Evolutionary conservation across 1,140 invertebrate species (phyloP).

Genomic region (Drosophila ficusphila): DNA sequence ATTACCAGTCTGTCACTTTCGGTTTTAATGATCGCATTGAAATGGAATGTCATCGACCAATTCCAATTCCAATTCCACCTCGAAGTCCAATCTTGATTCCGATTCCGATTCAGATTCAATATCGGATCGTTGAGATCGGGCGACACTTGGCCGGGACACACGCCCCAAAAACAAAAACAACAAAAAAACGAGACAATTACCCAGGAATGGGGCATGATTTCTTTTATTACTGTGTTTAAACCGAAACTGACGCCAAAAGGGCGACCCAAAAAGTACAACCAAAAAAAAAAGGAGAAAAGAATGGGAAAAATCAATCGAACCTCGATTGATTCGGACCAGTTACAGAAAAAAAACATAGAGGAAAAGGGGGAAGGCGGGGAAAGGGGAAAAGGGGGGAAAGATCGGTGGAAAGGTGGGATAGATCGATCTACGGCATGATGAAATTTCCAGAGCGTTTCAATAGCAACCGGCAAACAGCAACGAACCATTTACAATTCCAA

Average conservation of each 20-base stretch:
- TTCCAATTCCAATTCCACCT: conserved; percentile 15
- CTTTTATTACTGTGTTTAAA: conserved; percentile 69
- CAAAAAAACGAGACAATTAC: conserved; percentile 56
- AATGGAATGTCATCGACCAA: conserved; percentile 34
- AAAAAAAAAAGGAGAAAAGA: conserved; percentile 27
- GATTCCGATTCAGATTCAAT: conserved; percentile 8
- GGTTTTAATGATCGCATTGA: conserved; percentile 46
- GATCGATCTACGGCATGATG: conserved; percentile 36
- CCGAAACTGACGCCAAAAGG: conserved; percentile 42
- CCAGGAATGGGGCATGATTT: conserved; percentile 53
- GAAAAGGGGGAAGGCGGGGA: neutral
- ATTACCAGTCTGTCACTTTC: conserved; percentile 26
- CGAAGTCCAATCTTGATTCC: too few species aligned
- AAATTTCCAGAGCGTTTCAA: conserved; percentile 45
- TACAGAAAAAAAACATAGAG: conserved; percentile 12
- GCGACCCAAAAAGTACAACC: conserved; percentile 38
- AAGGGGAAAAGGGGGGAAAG: neutral
- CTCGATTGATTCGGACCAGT: conserved; percentile 27
- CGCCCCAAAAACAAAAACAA: too few species aligned
- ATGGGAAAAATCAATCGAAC: conserved; percentile 54
- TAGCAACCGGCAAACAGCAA: conserved; percentile 7
- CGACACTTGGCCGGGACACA: conserved; percentile 53
- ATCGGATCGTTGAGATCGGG: conserved; percentile 10
- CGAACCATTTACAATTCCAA: conserved; percentile 48
- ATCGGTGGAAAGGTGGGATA: conserved; percentile 4